Evolutionary conservation across 2,797 vertebrate genomes (phyloP).

Genomic region (Manis crassicaudata): DNA sequence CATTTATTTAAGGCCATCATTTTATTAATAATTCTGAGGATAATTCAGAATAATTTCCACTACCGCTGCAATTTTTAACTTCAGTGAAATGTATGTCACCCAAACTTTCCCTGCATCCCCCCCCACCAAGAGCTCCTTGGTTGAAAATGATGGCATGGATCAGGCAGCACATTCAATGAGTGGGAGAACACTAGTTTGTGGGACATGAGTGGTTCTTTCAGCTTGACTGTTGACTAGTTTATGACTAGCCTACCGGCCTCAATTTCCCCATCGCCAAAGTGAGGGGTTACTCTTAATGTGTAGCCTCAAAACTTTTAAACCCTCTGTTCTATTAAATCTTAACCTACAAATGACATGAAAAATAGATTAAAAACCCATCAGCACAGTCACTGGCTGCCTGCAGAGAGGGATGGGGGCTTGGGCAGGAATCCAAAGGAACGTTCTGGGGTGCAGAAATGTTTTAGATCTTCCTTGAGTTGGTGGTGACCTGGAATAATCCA

Average conservation of each 20-base stretch:
- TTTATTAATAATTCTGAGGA: slow-evolving; percentile 83
- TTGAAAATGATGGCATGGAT: neutral
- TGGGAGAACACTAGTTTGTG: no score
- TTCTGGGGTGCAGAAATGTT: neutral
- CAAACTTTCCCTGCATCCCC: accelerated
- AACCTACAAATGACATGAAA: neutral
- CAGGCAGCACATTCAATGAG: accelerated
- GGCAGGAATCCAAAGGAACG: neutral
- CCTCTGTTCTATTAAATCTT: neutral
- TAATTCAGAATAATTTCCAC: slow-evolving; percentile 69
- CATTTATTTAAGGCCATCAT: slow-evolving; percentile 80
- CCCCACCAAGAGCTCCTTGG: neutral
- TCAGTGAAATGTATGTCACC: slow-evolving; percentile 45
- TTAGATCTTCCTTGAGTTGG: neutral
- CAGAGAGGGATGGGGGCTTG: neutral
- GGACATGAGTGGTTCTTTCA: accelerated
- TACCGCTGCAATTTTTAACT: slow-evolving; percentile 46
- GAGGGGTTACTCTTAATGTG: neutral
- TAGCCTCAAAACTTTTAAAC: neutral
- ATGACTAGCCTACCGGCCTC: neutral
- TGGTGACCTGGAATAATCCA: neutral
- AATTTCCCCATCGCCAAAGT: neutral
- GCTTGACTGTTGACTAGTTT: accelerated
- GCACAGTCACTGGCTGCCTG: neutral
- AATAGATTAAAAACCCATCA: neutral